Conservation (phyloP, 2,113 vertebrate genomes). For the Sinocyclocheilus maitianheensis region DNA sequence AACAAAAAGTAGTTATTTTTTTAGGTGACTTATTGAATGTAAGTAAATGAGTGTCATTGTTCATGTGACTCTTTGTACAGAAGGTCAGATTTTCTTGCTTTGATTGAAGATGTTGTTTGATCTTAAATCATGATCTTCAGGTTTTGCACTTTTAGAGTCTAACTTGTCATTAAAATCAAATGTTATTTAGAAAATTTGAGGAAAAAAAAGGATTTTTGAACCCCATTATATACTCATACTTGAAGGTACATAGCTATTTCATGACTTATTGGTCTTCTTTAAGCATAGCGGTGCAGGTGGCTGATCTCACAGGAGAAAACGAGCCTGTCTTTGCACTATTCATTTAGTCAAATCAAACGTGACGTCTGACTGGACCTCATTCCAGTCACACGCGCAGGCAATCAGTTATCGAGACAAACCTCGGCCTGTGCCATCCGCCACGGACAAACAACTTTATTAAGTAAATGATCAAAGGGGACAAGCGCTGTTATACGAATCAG, state of each 20-base stretch:
- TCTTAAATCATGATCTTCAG: not conserved
- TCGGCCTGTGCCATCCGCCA: constrained; percentile 20
- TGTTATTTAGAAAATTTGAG: too few species aligned
- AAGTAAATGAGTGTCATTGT: not conserved
- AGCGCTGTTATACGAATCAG: not conserved
- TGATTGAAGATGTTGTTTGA: not conserved
- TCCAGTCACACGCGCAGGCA: constrained; percentile 41
- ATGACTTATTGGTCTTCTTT: not conserved
- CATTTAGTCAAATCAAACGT: constrained; percentile 57
- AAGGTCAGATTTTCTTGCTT: not conserved
- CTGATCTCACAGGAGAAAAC: constrained; percentile 34
- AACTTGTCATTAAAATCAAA: not conserved
- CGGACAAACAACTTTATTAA: constrained; percentile 56
- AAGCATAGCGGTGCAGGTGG: constrained; percentile 15
- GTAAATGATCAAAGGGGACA: constrained; percentile 55
- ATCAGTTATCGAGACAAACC: constrained; percentile 42
- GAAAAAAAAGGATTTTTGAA: not conserved
- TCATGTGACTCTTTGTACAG: not conserved
- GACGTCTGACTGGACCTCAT: constrained; percentile 54
- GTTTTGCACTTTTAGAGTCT: not conserved
- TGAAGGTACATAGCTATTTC: not conserved
- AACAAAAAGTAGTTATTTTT: not conserved
- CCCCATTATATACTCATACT: too few species aligned
- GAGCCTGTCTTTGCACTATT: constrained; percentile 47
- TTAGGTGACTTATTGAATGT: not conserved